Conservation (phyloP, 2,113 vertebrate species). For the Apodemus sylvaticus region DNA sequence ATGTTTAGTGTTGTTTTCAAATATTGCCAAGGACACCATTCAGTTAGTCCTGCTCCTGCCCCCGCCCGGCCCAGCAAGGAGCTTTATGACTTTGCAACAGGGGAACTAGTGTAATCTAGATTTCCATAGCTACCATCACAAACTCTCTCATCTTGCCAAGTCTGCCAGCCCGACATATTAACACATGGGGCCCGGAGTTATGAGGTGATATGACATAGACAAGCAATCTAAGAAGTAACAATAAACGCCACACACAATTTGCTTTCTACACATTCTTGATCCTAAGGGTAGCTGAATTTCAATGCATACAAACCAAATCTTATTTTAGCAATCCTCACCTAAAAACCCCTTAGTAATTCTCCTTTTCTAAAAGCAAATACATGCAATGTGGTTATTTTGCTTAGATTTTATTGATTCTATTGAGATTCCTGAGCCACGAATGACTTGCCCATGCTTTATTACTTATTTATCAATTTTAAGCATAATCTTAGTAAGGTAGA, state of each 20-base stretch:
- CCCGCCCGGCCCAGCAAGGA: not conserved
- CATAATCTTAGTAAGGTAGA: conserved; percentile 32
- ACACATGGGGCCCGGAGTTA: not conserved
- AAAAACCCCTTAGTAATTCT: not conserved
- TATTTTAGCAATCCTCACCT: not conserved
- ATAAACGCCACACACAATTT: not conserved
- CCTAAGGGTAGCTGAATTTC: not conserved
- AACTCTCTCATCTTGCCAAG: not conserved
- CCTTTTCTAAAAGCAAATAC: conserved; percentile 39
- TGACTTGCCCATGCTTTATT: conserved; percentile 1
- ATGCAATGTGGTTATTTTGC: not conserved
- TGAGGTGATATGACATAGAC: not conserved
- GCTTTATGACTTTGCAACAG: not conserved
- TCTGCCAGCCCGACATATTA: not conserved
- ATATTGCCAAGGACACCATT: conserved; percentile 39
- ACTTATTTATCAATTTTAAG: not conserved
- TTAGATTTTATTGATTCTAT: not conserved
- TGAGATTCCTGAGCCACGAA: not conserved
- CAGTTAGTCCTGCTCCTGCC: not conserved
- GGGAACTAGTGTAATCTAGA: not conserved
- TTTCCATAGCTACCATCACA: not conserved
- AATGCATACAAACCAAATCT: not conserved
- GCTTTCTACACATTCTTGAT: not conserved
- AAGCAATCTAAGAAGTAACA: not conserved
- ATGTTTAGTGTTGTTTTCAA: conserved; percentile 54